Base-by-base conservation (phyloP, 2,888 invertebrate genomes). In the Watsonalla cultraria region DNA sequence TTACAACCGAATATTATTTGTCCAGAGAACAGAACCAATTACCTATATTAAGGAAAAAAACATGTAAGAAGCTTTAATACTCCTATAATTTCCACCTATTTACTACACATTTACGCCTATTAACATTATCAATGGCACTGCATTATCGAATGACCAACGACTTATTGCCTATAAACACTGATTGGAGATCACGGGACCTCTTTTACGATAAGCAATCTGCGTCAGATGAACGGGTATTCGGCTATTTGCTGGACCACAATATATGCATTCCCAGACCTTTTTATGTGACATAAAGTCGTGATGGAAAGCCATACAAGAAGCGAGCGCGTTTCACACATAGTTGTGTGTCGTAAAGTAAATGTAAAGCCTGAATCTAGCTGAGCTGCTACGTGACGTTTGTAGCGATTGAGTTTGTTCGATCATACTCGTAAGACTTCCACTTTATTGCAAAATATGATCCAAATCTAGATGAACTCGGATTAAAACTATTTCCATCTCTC, bases 141-240 rank as follows among this genome's bases (percentile, higher is more conserved):
- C 77, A 78, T 86, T 81, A 87, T 86, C 86, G 86, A 86, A 86
- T 84, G 74, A 76, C 70, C 60, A 52, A 58, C 57, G 72, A 80
- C 80, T 87, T 86, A 89, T 82, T 66, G 78, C 68, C 82, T 61
- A 82, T 90, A 88, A 90, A 89, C 76, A 66, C 74, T 80, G 88
- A 90, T 89, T 89, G 84, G 84, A 85, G 89, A 89, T 88, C 87
- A 80, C 76, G 76, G 81, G 85, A 83, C 82, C 82, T 77, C 77
- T 82, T 89, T 89, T 89, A 90, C 80, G 89, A 88, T 82, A 80
- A 80, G 84, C 86, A 89, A 90, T 90, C 84, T 86, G 68, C 74
- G 71, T 69, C 64, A 74, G 80, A 78, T 78, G 76, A 70, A 67
- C 68, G 70, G 63, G 62, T 66, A 67, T 70, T 67, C 68, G 70